These are phyloP conservation scores for Diglossa brunneiventris DNA, from an alignment of 2,113 vertebrate genomes.

Conservation along the genomic window DNA sequence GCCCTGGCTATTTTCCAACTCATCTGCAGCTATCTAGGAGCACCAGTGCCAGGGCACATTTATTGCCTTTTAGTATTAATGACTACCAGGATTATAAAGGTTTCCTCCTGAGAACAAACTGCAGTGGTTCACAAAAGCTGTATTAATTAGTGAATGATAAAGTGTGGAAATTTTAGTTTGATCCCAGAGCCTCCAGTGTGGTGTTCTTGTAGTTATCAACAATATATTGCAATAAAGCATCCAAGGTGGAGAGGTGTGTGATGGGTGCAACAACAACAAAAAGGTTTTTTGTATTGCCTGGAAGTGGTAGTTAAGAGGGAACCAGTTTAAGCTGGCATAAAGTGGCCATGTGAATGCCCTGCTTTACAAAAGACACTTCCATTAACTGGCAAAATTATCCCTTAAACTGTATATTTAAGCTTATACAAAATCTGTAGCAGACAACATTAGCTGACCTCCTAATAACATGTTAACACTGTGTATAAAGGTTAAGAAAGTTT, in stretches of 20 bases:
- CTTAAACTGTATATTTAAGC: not conserved
- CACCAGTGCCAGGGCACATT: not conserved
- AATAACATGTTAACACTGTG: not conserved
- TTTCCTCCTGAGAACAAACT: not conserved
- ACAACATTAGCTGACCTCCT: not conserved
- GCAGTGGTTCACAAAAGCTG: not conserved
- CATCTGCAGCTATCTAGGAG: not conserved
- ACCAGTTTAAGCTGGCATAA: not conserved
- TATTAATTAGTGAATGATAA: slow-evolving; percentile 36
- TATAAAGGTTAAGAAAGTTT: not conserved
- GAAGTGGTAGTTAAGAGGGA: not conserved
- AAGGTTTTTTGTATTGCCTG: not conserved
- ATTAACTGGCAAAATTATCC: not conserved
- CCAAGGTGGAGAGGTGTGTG: not conserved
- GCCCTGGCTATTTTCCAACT: not conserved
- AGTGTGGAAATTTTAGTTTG: not conserved
- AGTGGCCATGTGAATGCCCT: not conserved
- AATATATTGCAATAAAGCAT: not conserved
- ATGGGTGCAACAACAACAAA: not conserved
- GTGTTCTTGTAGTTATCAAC: not conserved
- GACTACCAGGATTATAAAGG: not conserved
- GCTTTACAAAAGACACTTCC: not conserved
- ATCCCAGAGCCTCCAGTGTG: not conserved
- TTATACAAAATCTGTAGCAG: not conserved
- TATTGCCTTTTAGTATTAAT: slow-evolving; percentile 36